Conservation (phyloP, 2,888 invertebrate genomes). For the Nephrotoma flavescens region DNA sequence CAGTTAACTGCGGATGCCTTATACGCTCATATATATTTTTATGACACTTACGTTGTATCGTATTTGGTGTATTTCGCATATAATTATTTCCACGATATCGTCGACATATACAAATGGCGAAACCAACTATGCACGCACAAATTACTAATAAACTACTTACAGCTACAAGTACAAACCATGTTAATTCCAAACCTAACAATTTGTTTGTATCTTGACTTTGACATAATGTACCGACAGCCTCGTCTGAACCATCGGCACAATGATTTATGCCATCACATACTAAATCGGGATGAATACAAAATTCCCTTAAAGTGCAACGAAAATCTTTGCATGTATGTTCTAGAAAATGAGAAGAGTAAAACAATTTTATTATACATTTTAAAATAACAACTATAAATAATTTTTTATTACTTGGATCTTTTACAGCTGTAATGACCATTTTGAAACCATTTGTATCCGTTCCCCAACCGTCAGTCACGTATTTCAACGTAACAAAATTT, state of each 20-base stretch:
- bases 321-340: conserved; percentile 83
- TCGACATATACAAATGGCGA: conserved; percentile 63
- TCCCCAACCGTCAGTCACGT: conserved; percentile 87
- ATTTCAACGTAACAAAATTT: conserved; percentile 86
- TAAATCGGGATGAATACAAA: conserved; percentile 84
- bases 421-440: conserved; percentile 85
- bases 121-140: conserved; percentile 50
- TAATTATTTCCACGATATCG: conserved; percentile 37
- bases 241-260: conserved; percentile 88
- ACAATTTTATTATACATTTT: conserved; percentile 6
- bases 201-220: conserved; percentile 59
- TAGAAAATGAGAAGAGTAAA: conserved; percentile 26
- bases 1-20: not conserved
- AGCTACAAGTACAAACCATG: conserved; percentile 60
- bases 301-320: conserved; percentile 71
- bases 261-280: conserved; percentile 88
- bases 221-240: conserved; percentile 70
- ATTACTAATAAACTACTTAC: conserved; percentile 54
- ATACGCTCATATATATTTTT: not conserved
- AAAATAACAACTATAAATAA: not conserved
- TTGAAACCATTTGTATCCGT: conserved; percentile 85
- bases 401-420: conserved; percentile 73
- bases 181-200: conserved; percentile 56
- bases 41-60: conserved; percentile 29
- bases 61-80: conserved; percentile 32